Conservation (phyloP, 2,113 vertebrate species). For the Pongo pygmaeus region DNA sequence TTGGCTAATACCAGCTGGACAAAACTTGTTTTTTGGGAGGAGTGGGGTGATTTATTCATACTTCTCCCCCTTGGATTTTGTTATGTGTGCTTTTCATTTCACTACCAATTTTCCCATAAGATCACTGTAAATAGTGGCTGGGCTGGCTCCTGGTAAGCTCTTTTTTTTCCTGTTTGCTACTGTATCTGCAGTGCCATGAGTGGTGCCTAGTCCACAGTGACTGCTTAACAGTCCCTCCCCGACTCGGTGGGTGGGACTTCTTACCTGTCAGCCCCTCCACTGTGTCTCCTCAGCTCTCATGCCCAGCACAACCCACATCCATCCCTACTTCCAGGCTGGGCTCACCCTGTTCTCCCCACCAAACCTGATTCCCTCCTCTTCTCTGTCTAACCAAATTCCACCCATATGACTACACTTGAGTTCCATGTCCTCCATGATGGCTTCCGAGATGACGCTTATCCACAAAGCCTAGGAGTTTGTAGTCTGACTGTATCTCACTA, state of each 20-base stretch:
- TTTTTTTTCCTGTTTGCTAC: not conserved
- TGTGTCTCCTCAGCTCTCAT: not conserved
- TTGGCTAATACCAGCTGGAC: not conserved
- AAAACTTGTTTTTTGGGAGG: not conserved
- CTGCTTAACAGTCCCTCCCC: fast-evolving
- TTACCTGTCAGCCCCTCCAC: not conserved
- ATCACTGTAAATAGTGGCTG: not conserved
- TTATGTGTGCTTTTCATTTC: not conserved
- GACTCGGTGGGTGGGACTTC: not conserved
- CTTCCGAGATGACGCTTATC: not conserved
- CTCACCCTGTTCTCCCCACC: not conserved
- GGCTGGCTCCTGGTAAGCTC: not conserved
- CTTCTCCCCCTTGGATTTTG: not conserved
- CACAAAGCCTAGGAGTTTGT: not conserved
- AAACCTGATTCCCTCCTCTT: not conserved
- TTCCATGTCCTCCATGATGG: not conserved
- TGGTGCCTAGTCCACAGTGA: not conserved
- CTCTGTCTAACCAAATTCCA: not conserved
- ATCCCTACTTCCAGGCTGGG: no score
- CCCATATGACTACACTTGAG: not conserved
- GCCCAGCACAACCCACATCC: not conserved
- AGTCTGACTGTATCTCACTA: not conserved
- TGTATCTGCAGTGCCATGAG: not conserved
- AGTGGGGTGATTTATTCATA: not conserved
- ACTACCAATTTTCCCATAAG: not conserved